These are phyloP conservation scores for Anas flavirostris DNA, from an alignment of 2,797 vertebrate genomes.

Conservation along the genomic window DNA sequence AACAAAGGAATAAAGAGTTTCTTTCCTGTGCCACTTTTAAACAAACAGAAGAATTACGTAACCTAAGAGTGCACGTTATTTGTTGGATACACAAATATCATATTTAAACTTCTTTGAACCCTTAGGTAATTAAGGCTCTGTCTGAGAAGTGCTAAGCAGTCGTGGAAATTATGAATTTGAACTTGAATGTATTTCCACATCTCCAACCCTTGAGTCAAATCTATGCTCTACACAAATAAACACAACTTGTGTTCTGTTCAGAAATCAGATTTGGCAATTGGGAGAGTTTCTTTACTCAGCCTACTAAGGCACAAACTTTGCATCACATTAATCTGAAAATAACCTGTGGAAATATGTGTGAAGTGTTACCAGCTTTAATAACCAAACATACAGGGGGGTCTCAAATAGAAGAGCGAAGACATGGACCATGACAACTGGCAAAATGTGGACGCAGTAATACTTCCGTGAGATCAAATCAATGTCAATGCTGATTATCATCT, in stretches of 20 bases:
- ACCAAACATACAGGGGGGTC: not conserved
- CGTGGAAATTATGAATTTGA: not conserved
- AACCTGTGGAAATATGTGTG: not conserved
- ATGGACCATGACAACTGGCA: not conserved
- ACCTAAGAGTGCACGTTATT: not conserved
- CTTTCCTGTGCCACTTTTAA: not conserved
- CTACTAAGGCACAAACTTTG: not conserved
- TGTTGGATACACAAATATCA: not conserved
- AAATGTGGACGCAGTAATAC: not conserved
- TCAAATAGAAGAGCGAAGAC: not conserved
- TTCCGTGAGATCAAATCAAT: not conserved
- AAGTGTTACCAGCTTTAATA: not conserved
- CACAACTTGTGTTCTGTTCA: not conserved
- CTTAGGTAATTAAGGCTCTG: not conserved
- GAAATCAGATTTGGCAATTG: not conserved
- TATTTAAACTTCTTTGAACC: not conserved
- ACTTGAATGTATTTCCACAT: not conserved
- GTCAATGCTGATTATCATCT: not conserved
- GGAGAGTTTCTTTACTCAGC: not conserved
- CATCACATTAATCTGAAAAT: not conserved
- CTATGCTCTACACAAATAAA: not conserved
- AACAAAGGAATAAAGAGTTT: constrained; percentile 29
- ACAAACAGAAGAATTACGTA: not conserved
- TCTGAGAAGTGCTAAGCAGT: not conserved
- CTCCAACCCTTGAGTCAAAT: not conserved